Evolutionary conservation across 2,888 invertebrate genomes (phyloP).

Genomic region (Agriopis aurantiaria): DNA sequence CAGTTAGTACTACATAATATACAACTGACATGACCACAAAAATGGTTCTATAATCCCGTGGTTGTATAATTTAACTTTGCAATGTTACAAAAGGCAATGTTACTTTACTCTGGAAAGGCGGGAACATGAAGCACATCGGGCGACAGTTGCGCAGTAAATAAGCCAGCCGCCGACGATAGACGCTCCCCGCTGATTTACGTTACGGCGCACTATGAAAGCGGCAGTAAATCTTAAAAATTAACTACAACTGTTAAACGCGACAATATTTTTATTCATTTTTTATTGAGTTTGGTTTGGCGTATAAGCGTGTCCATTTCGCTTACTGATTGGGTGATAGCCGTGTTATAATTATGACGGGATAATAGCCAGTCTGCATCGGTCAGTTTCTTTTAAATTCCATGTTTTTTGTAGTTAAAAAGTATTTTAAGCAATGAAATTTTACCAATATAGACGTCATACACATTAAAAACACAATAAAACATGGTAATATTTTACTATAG

Average conservation of each 20-base stretch:
- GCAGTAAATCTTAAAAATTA: slow-evolving; percentile 60
- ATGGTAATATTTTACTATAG: too few species aligned
- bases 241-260: slow-evolving; percentile 46
- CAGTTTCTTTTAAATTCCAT: slow-evolving; percentile 4
- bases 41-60: background rate
- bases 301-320: slow-evolving; percentile 24
- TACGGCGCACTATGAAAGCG: slow-evolving; percentile 59
- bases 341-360: slow-evolving; percentile 18
- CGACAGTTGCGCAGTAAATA: slow-evolving; percentile 54
- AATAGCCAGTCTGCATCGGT: slow-evolving; percentile 12
- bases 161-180: slow-evolving; percentile 58
- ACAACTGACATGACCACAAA: background rate
- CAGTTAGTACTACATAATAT: background rate
- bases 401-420: too few species aligned
- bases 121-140: slow-evolving; percentile 5
- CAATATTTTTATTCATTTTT: slow-evolving; percentile 38
- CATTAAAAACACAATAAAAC: too few species aligned
- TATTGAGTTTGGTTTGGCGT: slow-evolving; percentile 2
- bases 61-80: background rate
- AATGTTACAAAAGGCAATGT: slow-evolving; percentile 22
- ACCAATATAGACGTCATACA: too few species aligned
- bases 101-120: slow-evolving; percentile 15
- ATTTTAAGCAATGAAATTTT: too few species aligned
- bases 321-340: slow-evolving; percentile 16
- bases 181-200: slow-evolving; percentile 64